Base-by-base conservation (phyloP, 2,113 vertebrate species). In the Poicephalus gulielmi region DNA sequence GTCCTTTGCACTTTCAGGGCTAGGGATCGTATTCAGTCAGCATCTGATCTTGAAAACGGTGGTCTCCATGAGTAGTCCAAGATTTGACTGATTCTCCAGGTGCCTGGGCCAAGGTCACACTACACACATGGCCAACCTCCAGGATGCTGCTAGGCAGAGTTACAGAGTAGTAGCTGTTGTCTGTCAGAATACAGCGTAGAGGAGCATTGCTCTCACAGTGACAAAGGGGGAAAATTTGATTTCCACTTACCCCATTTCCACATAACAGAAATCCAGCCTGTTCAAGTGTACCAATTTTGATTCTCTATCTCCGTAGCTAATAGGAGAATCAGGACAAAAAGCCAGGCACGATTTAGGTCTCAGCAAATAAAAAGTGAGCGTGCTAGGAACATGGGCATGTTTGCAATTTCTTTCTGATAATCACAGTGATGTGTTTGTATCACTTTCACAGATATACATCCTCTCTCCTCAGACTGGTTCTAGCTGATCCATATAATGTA, bases 401-500 rank as follows among this genome's bases (percentile, higher is more conserved):
- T 94, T 78, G 67, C 25, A 78, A 44, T 60, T 87, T 39, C 46
- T 43, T 88, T 67, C 50, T 83, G 52, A 84, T 88, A 71, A 86
- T 46, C 63, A 75, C 44, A 78, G 46, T 7, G 78, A 82, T 79
- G 43, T 63, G 84, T 92, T 81, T 89, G 49, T 63, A 94, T 60
- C n/a, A 57, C n/a, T 84, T 95, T 64, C 80, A 85, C 37, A 93
- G 83, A 77, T 63, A 88, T 0, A 78, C 24, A 68, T 91, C 68
- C 46, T 78, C 66, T 16, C 35, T 91, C 85, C 67, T 83, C 68
- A 85, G 71, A 80, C 70, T 62, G 33, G 83, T 83, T 94, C 93
- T 92, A 96, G 88, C 62, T 91, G 91, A 92, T 94, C 84, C 71
- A 44, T 90, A 52, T 94, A 95, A 94, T 81, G 52, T 79, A 97